phyloP scores from a whole-genome alignment of 2,113 vertebrate genomes.

The Emydura subglobosa region DNA sequence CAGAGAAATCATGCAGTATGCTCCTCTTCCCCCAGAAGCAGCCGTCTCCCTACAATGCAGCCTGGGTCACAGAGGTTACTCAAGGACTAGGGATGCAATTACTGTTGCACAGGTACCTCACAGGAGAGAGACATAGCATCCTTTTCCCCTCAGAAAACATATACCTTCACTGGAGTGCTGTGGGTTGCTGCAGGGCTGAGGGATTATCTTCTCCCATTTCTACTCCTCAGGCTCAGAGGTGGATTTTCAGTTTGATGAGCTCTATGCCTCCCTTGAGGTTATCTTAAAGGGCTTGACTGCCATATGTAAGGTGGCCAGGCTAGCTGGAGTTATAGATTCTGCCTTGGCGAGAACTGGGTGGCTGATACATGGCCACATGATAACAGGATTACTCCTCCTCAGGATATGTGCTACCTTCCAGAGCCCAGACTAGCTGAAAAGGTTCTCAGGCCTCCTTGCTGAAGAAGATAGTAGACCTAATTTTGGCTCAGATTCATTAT shows the following conservation, averaged over 20 bases:
- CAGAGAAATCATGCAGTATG: background rate
- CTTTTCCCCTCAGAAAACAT: background rate
- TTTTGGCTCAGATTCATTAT: background rate
- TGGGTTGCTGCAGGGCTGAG: background rate
- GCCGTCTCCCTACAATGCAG: background rate
- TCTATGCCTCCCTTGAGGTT: background rate
- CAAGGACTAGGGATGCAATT: background rate
- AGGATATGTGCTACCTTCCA: background rate
- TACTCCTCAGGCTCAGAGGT: background rate
- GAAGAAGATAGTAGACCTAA: background rate
- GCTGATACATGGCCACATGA: background rate
- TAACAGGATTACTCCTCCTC: background rate
- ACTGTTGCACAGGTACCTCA: background rate
- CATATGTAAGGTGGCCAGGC: background rate
- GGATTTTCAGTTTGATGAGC: background rate
- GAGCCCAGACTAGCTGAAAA: background rate
- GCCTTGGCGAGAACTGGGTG: background rate
- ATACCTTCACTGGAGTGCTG: background rate
- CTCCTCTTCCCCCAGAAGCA: background rate
- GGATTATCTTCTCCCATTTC: background rate
- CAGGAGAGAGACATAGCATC: background rate
- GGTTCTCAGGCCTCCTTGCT: background rate
- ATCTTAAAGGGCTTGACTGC: background rate
- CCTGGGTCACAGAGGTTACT: background rate
- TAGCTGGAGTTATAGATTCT: background rate